Evolutionary conservation across 1,140 invertebrate genomes (phyloP).

Genomic region (Drosophila willistoni): DNA sequence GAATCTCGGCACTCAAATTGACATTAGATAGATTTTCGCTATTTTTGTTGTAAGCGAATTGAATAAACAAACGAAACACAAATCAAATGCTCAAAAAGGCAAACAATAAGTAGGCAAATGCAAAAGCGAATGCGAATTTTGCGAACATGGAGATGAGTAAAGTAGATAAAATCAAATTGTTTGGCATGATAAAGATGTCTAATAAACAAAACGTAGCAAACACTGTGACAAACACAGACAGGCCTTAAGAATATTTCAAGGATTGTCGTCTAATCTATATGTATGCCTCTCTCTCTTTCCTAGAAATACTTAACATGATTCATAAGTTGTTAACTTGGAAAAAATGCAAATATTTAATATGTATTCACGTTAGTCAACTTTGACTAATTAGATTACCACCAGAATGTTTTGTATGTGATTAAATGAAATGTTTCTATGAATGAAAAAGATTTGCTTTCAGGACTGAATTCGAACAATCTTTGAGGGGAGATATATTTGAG

Average conservation of each 20-base stretch:
- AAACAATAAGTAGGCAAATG: constrained; percentile 28
- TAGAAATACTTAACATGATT: neutral
- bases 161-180: constrained; percentile 1
- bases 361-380: too few species aligned
- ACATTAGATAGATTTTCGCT: constrained; percentile 38
- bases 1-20: constrained; percentile 1
- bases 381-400: too few species aligned
- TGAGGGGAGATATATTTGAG: too few species aligned
- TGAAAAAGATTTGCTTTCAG: too few species aligned
- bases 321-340: too few species aligned
- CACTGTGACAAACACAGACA: neutral
- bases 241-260: neutral
- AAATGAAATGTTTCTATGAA: too few species aligned
- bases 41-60: constrained; percentile 52
- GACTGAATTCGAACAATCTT: too few species aligned
- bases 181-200: constrained; percentile 4
- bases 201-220: neutral
- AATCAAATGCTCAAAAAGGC: constrained; percentile 29
- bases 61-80: constrained; percentile 30
- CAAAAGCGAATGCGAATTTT: too few species aligned
- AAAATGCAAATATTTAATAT: too few species aligned
- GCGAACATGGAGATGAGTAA: constrained; percentile 8
- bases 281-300: neutral
- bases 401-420: too few species aligned
- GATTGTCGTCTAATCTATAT: neutral